Evolutionary conservation across 2,888 invertebrate genomes (phyloP).

Genomic region (Encarsia formosa): DNA sequence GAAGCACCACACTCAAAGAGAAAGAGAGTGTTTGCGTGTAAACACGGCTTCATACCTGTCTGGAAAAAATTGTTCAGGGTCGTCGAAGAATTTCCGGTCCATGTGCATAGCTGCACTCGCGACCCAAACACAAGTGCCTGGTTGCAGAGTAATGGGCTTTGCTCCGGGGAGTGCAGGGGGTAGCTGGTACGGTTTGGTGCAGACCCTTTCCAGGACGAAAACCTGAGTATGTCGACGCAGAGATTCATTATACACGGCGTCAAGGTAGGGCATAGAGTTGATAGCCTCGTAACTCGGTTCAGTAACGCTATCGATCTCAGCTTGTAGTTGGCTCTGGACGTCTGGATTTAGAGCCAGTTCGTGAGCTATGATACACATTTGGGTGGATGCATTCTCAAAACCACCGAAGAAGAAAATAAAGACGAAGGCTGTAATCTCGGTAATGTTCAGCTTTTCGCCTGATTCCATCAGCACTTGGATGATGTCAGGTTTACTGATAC

Average conservation of each 20-base stretch:
- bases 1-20: too few species aligned
- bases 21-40: too few species aligned
- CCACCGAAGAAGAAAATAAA: constrained; percentile 36
- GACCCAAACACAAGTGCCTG: constrained; percentile 40
- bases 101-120: constrained; percentile 44
- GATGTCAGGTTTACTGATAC: constrained; percentile 38
- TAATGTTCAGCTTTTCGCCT: constrained; percentile 27
- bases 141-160: constrained; percentile 38
- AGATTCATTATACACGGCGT: constrained; percentile 52
- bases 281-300: constrained; percentile 49
- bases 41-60: too few species aligned
- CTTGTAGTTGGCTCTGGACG: constrained; percentile 36
- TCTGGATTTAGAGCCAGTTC: constrained; percentile 34
- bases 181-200: constrained; percentile 41
- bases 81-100: constrained; percentile 43
- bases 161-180: constrained; percentile 39
- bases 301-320: constrained; percentile 41
- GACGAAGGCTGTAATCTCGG: constrained; percentile 48
- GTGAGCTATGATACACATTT: constrained; percentile 36
- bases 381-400: constrained; percentile 37
- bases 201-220: constrained; percentile 38
- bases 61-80: constrained; percentile 49
- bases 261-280: constrained; percentile 55
- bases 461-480: constrained; percentile 41
- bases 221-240: constrained; percentile 39